Evolutionary conservation across 2,888 invertebrate genomes (phyloP), one percentile per base, ranked within the genome.

Genomic region (Caenorhabditis angaria): DNA sequence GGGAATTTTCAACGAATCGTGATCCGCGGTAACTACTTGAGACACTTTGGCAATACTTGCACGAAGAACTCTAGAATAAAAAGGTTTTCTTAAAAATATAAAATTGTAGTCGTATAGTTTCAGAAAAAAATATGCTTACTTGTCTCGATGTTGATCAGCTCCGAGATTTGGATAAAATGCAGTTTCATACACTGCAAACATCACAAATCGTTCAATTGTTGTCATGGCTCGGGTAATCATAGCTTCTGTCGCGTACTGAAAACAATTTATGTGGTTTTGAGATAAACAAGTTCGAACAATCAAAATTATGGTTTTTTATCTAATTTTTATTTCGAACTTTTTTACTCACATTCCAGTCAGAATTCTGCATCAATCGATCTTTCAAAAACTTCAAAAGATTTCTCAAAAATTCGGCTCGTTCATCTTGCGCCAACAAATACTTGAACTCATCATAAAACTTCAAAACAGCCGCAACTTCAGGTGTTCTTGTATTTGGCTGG

Each of bases 111-210:
- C 41, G 18, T 10, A 18, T 47, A 29, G 22, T 48, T 27, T 62
- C 2, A 2, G 55, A 50, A 6, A 22, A 55, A n/a, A n/a, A n/a
- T n/a, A n/a, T n/a, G 90, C 92, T 91, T 87, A 93, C 93, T 93
- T 92, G 88, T 97, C 97, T 71, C 97, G 89, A 27, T 93, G 92
- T 75, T 94, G 91, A 89, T 99, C 97, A 0, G 94, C 95, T 88
- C 97, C 97, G 3, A 94, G 95, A 88, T 97, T 97, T 6, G 97
- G 97, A 90, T 95, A 96, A 88, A 99, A 91, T 57, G 97, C 95
- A 87, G 94, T 92, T 50, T 92, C 91, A 89, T 97, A 97, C 63
- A 97, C 93, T 29, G 82, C 77, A 60, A 93, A 93, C 91, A 97
- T 93, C 8, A 97, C 91, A n/a, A 93, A 92, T 56, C 95, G 91